phyloP scores from a whole-genome alignment of 2,888 invertebrate genomes.

The Scaptomyza cyrtandrae region DNA sequence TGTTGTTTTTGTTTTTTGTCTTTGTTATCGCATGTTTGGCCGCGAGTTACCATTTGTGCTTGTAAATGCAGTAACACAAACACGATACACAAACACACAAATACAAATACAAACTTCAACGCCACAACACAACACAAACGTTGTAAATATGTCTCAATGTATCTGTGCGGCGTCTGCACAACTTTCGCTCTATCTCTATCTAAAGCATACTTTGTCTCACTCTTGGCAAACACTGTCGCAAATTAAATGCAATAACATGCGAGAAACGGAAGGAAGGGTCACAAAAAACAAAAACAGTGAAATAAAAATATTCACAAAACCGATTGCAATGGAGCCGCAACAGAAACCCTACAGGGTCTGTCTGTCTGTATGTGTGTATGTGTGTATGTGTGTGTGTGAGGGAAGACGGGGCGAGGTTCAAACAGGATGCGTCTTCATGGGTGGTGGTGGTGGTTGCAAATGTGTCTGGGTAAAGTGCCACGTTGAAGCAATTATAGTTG shows the following conservation, averaged over 20 bases:
- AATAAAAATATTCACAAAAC: conserved; percentile 56
- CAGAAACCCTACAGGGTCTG: conserved; percentile 56
- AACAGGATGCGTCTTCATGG: conserved; percentile 18
- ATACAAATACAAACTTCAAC: conserved; percentile 27
- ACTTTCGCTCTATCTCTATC: conserved; percentile 5
- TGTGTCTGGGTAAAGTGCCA: conserved; percentile 61
- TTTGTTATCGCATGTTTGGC: conserved; percentile 65
- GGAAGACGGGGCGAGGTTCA: background rate
- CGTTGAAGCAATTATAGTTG: conserved; percentile 69
- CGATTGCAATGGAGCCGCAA: conserved; percentile 55
- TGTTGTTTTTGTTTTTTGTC: conserved; percentile 35
- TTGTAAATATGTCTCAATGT: conserved; percentile 58
- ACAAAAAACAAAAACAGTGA: conserved; percentile 42
- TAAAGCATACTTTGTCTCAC: background rate
- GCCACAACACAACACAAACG: conserved; percentile 22
- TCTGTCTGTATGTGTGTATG: background rate
- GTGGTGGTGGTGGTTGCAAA: conserved; percentile 55
- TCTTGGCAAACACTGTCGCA: conserved; percentile 55
- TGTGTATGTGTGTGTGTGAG: background rate
- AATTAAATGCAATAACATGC: conserved; percentile 77
- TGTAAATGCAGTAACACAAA: conserved; percentile 48
- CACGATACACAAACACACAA: conserved; percentile 25
- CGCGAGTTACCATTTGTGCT: conserved; percentile 70
- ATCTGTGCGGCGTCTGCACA: conserved; percentile 66
- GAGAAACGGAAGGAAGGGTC: conserved; percentile 24